Percentiles rank a stretch among this genome's conserved stretches.
Evolutionary conservation across 2,113 vertebrate species (phyloP).

Genomic region (Macquaria australasica): DNA sequence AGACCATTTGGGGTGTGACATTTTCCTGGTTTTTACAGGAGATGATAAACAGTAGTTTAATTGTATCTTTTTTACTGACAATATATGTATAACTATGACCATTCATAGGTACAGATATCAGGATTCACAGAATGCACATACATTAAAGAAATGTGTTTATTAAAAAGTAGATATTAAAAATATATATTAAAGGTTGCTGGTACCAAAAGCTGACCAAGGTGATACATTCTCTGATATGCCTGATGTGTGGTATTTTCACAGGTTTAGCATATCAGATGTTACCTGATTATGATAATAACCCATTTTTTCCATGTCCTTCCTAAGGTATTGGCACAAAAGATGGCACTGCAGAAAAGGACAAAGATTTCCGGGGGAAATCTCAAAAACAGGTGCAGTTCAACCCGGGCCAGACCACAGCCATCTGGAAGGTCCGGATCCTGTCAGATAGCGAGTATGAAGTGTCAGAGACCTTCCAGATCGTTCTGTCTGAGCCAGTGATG

Average conservation of each 20-base stretch:
- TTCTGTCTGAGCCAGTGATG: constrained; percentile 95
- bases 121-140: neutral
- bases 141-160: neutral
- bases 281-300: neutral
- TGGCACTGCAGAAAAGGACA: constrained; percentile 90
- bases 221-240: neutral
- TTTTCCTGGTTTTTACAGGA: constrained; percentile 13
- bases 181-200: neutral
- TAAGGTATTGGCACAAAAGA: constrained; percentile 93
- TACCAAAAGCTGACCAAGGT: neutral
- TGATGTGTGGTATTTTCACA: neutral
- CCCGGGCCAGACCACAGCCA: constrained; percentile 92
- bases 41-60: neutral
- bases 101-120: neutral
- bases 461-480: constrained; percentile 91
- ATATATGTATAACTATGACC: neutral
- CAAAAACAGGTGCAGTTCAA: constrained; percentile 98
- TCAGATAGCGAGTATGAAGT: constrained; percentile 89
- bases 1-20: constrained; percentile 13
- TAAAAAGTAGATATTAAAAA: neutral
- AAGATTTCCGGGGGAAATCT: constrained; percentile 94
- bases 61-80: neutral
- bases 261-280: constrained; percentile 1
- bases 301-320: neutral
- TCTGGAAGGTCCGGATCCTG: constrained; percentile 91